Conservation (phyloP, 2,797 vertebrate genomes). For the Pempheris klunzingeri region DNA sequence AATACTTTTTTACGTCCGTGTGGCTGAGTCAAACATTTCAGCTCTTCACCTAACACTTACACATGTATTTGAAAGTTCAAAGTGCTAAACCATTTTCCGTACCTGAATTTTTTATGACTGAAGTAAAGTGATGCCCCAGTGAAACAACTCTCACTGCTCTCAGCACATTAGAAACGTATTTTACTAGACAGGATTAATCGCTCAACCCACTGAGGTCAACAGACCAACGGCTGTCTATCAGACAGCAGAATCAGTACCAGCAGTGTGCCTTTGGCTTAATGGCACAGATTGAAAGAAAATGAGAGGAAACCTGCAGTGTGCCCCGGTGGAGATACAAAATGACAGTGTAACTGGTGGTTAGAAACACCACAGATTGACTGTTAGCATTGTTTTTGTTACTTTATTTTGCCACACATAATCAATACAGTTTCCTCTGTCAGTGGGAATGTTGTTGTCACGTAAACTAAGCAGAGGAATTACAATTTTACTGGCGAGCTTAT, state of each 20-base stretch:
- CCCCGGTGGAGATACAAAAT: background rate
- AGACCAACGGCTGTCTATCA: background rate
- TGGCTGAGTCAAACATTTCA: too few relatives aligned
- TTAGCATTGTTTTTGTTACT: constrained; percentile 37
- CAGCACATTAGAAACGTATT: too few relatives aligned
- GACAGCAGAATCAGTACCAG: background rate
- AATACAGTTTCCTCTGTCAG: constrained; percentile 23
- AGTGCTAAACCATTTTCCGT: too few relatives aligned
- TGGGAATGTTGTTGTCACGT: constrained; percentile 47
- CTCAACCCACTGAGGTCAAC: constrained; percentile 30
- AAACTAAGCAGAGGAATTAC: constrained; percentile 49
- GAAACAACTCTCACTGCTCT: too few relatives aligned
- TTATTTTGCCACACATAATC: constrained; percentile 48
- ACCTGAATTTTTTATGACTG: too few relatives aligned
- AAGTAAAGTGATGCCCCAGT: too few relatives aligned
- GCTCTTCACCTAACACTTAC: too few relatives aligned
- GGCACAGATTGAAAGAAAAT: constrained; percentile 36
- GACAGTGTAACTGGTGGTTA: background rate
- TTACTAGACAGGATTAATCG: constrained; percentile 23
- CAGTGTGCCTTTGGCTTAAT: constrained; percentile 4
- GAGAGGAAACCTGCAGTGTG: constrained; percentile 13
- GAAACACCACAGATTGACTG: constrained; percentile 41
- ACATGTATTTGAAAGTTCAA: too few relatives aligned
- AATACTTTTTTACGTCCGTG: too few relatives aligned
- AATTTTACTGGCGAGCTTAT: too few relatives aligned